Percentiles rank a stretch among this genome's conserved stretches.
Evolutionary conservation across 2,888 invertebrate species (phyloP).

Genomic region (Phragmatobia fuliginosa): DNA sequence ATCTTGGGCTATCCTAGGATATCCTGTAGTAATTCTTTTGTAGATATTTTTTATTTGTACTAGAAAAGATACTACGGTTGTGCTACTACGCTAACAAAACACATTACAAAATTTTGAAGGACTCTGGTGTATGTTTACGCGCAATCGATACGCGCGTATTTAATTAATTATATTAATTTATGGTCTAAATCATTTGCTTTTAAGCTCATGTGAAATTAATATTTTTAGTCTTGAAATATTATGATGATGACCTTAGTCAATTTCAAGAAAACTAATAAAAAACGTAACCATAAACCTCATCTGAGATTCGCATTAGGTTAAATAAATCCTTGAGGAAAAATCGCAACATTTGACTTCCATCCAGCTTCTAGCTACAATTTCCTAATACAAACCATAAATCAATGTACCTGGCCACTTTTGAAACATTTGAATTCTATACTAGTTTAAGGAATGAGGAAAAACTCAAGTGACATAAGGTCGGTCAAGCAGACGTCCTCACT

Average conservation of each 20-base stretch:
- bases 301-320: background rate
- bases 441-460: constrained; percentile 76
- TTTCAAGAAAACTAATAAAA: no score
- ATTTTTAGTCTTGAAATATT: no score
- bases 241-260: no score
- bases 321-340: constrained; percentile 35
- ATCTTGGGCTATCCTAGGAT: background rate
- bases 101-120: background rate
- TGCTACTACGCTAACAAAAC: no score
- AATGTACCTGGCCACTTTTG: constrained; percentile 20
- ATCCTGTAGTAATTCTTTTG: background rate
- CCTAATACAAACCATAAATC: constrained; percentile 45
- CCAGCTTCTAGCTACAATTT: constrained; percentile 38
- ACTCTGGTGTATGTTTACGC: background rate
- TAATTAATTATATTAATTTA: no score
- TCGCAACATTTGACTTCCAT: constrained; percentile 34
- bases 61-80: background rate
- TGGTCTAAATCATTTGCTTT: background rate
- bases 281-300: background rate
- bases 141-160: no score
- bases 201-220: background rate
- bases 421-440: constrained; percentile 45
- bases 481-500: constrained; percentile 57
- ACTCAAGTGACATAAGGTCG: constrained; percentile 46
- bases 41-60: background rate